Percentiles rank a stretch among this genome's conserved stretches.
Evolutionary conservation across 2,797 vertebrate species (phyloP).

Genomic region (Pteronotus mesoamericanus): DNA sequence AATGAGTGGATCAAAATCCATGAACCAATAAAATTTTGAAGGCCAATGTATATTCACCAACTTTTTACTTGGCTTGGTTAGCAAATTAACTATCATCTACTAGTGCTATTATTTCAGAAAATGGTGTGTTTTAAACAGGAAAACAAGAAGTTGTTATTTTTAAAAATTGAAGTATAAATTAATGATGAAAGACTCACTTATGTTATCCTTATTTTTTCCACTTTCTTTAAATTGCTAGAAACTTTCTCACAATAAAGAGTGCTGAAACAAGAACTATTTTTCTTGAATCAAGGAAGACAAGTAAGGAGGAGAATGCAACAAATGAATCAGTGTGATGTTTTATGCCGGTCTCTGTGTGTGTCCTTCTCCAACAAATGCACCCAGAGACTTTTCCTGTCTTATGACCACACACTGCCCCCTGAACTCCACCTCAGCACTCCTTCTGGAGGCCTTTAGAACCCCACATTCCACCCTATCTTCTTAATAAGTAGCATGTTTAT

Average conservation of each 20-base stretch:
- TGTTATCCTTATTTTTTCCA: not conserved
- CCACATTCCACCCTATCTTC: not conserved
- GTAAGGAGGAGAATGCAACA: not conserved
- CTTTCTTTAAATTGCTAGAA: not conserved
- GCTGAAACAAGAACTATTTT: not conserved
- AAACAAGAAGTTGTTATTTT: not conserved
- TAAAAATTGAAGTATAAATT: not conserved
- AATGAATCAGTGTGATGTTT: not conserved
- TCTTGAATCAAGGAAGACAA: not conserved
- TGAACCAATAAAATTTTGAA: not conserved
- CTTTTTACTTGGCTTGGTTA: not conserved
- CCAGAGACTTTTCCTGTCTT: not conserved
- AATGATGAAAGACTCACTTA: not conserved
- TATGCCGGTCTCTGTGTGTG: not conserved
- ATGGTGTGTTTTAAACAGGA: not conserved
- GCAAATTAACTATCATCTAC: not conserved
- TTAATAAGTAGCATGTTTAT: not conserved
- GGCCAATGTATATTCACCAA: not conserved
- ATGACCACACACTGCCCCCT: not conserved
- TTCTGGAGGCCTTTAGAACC: not conserved
- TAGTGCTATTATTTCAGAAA: not conserved
- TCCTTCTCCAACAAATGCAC: not conserved
- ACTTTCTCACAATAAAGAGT: not conserved
- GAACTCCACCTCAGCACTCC: not conserved
- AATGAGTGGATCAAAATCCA: no score